Percentiles rank a stretch among this genome's conserved stretches.
Conservation (phyloP, 2,797 vertebrate species). For the Pampus argenteus region DNA sequence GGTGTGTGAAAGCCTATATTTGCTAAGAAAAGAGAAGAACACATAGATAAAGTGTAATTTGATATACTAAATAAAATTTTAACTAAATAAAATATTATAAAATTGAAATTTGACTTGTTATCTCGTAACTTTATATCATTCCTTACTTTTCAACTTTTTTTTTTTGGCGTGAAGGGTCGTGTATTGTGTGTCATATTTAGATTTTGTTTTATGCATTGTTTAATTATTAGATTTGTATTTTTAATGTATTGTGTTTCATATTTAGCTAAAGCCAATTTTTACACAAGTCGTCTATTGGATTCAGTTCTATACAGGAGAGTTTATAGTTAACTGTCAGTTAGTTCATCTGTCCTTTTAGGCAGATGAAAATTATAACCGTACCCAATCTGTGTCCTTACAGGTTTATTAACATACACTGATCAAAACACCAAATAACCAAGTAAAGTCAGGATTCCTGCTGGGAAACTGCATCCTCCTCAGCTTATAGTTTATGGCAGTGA, state of each 20-base stretch:
- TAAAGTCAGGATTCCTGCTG: background rate
- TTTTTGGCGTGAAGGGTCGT: no score
- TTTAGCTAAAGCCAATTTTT: background rate
- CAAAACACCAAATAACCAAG: background rate
- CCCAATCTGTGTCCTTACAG: background rate
- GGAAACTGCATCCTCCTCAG: background rate
- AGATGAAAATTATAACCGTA: background rate
- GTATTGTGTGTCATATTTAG: no score
- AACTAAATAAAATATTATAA: no score
- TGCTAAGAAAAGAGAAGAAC: no score
- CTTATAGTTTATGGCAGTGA: conserved; percentile 54
- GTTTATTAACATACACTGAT: background rate
- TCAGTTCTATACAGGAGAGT: background rate
- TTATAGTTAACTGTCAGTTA: background rate
- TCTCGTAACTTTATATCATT: no score
- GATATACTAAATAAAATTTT: no score
- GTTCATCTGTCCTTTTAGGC: background rate
- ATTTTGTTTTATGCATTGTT: no score
- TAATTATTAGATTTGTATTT: no score
- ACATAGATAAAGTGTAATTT: no score
- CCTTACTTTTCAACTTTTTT: no score
- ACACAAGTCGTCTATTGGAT: background rate
- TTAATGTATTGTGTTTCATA: background rate
- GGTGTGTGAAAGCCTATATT: no score
- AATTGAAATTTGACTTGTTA: no score